phyloP scores from a whole-genome alignment of 2,113 vertebrate species.

The Opisthocomus hoazin region DNA sequence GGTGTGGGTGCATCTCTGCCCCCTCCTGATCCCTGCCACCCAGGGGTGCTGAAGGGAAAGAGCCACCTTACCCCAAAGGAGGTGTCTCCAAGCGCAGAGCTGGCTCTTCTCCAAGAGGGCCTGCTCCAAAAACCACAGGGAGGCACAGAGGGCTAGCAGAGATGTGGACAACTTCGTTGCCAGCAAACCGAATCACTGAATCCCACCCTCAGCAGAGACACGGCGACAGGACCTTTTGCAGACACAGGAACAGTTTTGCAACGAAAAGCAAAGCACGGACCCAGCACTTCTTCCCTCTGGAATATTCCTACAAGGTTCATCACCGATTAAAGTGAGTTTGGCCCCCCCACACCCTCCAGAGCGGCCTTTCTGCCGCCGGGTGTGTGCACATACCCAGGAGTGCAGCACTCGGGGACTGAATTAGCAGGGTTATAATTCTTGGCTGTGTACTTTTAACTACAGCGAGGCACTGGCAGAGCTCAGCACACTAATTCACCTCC shows the following conservation, averaged over 20 bases:
- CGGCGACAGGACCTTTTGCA: neutral
- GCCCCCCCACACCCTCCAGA: neutral
- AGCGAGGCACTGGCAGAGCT: conserved; percentile 16
- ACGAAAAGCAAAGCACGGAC: neutral
- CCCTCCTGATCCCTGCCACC: neutral
- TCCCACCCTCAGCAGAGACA: neutral
- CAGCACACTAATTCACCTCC: conserved; percentile 48
- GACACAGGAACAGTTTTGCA: neutral
- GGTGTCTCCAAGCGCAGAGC: neutral
- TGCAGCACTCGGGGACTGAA: neutral
- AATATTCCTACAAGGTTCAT: neutral
- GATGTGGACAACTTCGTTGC: neutral
- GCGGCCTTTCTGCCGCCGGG: neutral
- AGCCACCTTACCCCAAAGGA: neutral
- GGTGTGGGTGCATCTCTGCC: neutral
- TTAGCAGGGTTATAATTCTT: conserved; percentile 17
- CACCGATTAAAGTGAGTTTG: neutral
- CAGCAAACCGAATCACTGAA: neutral
- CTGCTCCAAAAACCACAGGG: neutral
- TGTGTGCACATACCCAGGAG: neutral
- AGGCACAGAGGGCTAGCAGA: neutral
- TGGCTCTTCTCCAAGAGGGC: neutral
- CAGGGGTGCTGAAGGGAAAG: neutral
- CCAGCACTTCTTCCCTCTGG: neutral
- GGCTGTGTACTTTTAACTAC: neutral